phyloP scores from a whole-genome alignment of 2,113 vertebrate genomes.

The Macquaria ambigua region DNA sequence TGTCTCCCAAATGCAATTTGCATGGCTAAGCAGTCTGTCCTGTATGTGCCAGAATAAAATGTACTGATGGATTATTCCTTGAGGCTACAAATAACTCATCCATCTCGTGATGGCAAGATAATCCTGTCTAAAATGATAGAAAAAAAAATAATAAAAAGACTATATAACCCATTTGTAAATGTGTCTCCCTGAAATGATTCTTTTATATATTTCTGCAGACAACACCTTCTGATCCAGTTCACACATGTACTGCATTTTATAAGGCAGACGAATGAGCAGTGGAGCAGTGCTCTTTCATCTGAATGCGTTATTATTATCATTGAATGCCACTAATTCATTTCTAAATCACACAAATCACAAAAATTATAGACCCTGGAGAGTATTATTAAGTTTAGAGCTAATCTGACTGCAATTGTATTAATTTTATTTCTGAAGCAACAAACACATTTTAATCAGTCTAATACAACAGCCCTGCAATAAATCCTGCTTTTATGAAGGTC shows the following conservation, averaged over 20 bases:
- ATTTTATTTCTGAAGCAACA: not conserved
- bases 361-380: not conserved
- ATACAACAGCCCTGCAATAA: not conserved
- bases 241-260: not conserved
- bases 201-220: not conserved
- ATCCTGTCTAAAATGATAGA: conserved; percentile 28
- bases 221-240: not conserved
- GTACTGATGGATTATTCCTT: conserved; percentile 40
- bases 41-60: conserved; percentile 23
- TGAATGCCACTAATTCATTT: not conserved
- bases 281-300: not conserved
- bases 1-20: conserved; percentile 59
- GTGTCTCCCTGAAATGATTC: not conserved
- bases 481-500: not conserved
- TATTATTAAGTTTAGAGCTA: not conserved
- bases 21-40: conserved; percentile 51
- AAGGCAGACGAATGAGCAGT: conserved; percentile 1
- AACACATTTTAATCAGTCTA: not conserved
- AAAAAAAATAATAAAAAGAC: not conserved
- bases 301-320: not conserved
- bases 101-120: conserved; percentile 35
- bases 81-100: conserved; percentile 32
- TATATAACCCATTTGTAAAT: conserved; percentile 22
- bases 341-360: not conserved
- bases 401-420: not conserved